These are phyloP conservation scores for Enteromius unitaeniatus DNA, from an alignment of 2,797 vertebrate species.

Conservation along the genomic window DNA sequence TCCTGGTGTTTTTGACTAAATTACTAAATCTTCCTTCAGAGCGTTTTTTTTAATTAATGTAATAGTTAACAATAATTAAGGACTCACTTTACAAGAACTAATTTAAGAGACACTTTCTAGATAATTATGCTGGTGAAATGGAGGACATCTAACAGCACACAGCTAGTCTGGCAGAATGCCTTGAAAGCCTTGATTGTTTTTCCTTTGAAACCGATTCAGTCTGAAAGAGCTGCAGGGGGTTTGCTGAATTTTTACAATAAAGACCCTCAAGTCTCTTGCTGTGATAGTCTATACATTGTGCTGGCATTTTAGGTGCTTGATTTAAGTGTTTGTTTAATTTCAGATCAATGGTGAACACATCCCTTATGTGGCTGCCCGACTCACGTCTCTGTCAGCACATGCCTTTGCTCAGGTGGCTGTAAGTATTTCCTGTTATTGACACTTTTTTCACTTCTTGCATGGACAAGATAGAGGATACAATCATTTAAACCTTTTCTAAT, in stretches of 20 bases:
- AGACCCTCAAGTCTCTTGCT: background rate
- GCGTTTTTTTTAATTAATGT: background rate
- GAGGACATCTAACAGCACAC: background rate
- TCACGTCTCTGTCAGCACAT: constrained; percentile 80
- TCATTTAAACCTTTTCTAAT: background rate
- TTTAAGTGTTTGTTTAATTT: background rate
- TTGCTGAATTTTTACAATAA: background rate
- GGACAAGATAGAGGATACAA: background rate
- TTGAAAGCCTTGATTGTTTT: constrained; percentile 15
- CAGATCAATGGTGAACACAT: constrained; percentile 83
- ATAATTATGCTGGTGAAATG: background rate
- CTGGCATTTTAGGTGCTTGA: background rate
- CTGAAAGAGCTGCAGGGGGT: background rate
- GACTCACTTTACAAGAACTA: background rate
- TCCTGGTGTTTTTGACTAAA: background rate
- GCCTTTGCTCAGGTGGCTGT: constrained; percentile 80
- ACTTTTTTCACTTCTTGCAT: background rate
- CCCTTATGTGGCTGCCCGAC: constrained; percentile 78
- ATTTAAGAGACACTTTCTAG: background rate
- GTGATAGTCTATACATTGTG: background rate
- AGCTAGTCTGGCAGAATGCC: background rate
- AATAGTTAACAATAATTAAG: background rate
- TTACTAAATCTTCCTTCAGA: background rate
- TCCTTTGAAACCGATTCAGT: background rate
- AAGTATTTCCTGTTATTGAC: constrained; percentile 66